phyloP scores from a whole-genome alignment of 2,888 invertebrate genomes.

The Anoplius nigerrimus region DNA sequence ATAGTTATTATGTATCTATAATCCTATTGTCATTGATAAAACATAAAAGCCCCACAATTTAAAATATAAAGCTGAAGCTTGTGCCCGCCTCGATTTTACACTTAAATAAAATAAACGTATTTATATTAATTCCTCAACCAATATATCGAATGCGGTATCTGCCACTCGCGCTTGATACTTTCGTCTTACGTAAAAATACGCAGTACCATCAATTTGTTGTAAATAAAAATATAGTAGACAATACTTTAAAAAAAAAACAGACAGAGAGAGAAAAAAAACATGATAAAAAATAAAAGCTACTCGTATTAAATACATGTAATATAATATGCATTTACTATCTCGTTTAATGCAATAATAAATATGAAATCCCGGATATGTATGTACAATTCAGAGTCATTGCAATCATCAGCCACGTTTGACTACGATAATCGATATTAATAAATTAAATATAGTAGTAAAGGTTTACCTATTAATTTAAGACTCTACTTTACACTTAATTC shows the following conservation, averaged over 20 bases:
- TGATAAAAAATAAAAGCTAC: constrained; percentile 43
- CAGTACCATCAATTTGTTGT: constrained; percentile 16
- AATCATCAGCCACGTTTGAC: constrained; percentile 42
- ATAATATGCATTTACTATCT: constrained; percentile 54
- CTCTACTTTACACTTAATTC: constrained; percentile 64
- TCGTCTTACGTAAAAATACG: constrained; percentile 35
- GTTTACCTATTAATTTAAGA: constrained; percentile 53
- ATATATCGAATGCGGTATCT: constrained; percentile 7
- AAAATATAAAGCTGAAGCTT: constrained; percentile 4
- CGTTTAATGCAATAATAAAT: constrained; percentile 64
- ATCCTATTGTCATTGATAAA: constrained; percentile 4
- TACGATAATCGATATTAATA: constrained; percentile 53
- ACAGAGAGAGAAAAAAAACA: too few relatives aligned
- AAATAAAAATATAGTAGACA: constrained; percentile 31
- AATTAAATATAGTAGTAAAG: constrained; percentile 67
- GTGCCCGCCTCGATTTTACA: not conserved
- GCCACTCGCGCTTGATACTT: constrained; percentile 17
- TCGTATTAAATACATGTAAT: constrained; percentile 45
- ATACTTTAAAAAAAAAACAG: constrained; percentile 27
- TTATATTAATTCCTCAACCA: constrained; percentile 9
- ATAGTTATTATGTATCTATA: constrained; percentile 1
- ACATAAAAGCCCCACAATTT: constrained; percentile 6
- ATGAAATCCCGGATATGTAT: constrained; percentile 59
- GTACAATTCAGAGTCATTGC: constrained; percentile 57
- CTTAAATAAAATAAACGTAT: constrained; percentile 8